Evolutionary conservation across 2,888 invertebrate genomes (phyloP).

Genomic region (Cephalotes varians): DNA sequence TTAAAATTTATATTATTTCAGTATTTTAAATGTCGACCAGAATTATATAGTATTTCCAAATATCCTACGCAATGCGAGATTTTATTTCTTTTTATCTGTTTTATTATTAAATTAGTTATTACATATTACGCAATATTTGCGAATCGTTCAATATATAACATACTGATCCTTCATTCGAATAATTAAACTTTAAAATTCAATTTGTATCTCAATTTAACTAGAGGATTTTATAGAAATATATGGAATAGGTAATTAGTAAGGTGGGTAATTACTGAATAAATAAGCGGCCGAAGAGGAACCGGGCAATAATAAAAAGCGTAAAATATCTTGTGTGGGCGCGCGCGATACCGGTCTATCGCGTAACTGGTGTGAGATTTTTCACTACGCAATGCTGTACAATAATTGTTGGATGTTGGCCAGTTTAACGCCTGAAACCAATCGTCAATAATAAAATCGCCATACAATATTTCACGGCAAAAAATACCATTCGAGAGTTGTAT

Average conservation of each 20-base stretch:
- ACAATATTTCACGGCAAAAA: constrained; percentile 65
- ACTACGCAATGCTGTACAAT: constrained; percentile 60
- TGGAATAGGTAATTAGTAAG: constrained; percentile 33
- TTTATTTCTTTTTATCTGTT: constrained; percentile 18
- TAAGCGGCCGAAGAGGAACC: constrained; percentile 39
- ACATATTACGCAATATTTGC: background rate
- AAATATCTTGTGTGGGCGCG: constrained; percentile 38
- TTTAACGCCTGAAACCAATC: constrained; percentile 74
- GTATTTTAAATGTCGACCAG: background rate
- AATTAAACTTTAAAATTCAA: constrained; percentile 38
- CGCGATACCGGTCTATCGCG: constrained; percentile 21
- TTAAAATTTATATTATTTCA: constrained; percentile 6
- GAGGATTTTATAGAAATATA: constrained; percentile 41
- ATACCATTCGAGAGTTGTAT: constrained; percentile 55
- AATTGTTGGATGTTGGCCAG: constrained; percentile 66
- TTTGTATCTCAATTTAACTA: constrained; percentile 43
- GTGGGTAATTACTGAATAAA: constrained; percentile 39
- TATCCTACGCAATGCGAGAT: background rate
- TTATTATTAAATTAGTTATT: constrained; percentile 36
- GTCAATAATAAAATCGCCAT: constrained; percentile 70
- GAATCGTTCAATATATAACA: constrained; percentile 17
- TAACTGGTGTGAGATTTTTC: constrained; percentile 63
- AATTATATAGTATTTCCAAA: background rate
- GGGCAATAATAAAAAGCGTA: constrained; percentile 48
- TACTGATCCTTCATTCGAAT: constrained; percentile 10